phyloP scores from a whole-genome alignment of 2,797 vertebrate species.

The Paratrypauchen microcephalus region DNA sequence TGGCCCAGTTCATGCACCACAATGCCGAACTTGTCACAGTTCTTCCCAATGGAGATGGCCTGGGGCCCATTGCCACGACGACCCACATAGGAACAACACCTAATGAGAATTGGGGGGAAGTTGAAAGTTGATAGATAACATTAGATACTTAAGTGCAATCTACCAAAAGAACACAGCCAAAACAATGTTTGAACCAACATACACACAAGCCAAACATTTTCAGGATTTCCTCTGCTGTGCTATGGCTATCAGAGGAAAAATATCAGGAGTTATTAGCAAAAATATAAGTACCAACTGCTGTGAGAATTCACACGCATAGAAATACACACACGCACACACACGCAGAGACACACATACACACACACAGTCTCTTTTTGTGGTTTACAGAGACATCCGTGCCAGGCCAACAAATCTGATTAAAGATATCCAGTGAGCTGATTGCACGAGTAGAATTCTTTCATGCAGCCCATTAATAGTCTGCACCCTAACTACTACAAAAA shows the following conservation, averaged over 20 bases:
- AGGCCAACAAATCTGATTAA: slow-evolving; percentile 75
- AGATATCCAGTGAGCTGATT: slow-evolving; percentile 65
- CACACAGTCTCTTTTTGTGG: slow-evolving; percentile 35
- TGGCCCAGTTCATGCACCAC: slow-evolving; percentile 95
- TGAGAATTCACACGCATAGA: slow-evolving; percentile 42
- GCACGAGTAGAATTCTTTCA: slow-evolving; percentile 44
- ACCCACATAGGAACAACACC: slow-evolving; percentile 95
- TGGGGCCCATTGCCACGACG: slow-evolving; percentile 92
- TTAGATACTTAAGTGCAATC: slow-evolving; percentile 48
- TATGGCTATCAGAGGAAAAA: slow-evolving; percentile 55
- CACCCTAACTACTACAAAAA: neutral
- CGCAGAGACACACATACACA: slow-evolving; percentile 26
- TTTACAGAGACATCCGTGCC: slow-evolving; percentile 59
- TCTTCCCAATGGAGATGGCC: slow-evolving; percentile 96
- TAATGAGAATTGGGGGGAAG: slow-evolving; percentile 61
- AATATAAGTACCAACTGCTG: slow-evolving; percentile 42
- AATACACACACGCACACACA: slow-evolving; percentile 15
- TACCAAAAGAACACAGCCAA: slow-evolving; percentile 29
- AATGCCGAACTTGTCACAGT: slow-evolving; percentile 96
- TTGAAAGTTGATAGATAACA: slow-evolving; percentile 41
- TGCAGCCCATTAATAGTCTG: slow-evolving; percentile 13
- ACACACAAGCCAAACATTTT: slow-evolving; percentile 34
- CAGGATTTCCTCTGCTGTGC: slow-evolving; percentile 66
- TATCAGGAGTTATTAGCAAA: slow-evolving; percentile 57
- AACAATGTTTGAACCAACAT: slow-evolving; percentile 23